phyloP scores from a whole-genome alignment of 1,140 invertebrate genomes.

The Drosophila neocordata region DNA sequence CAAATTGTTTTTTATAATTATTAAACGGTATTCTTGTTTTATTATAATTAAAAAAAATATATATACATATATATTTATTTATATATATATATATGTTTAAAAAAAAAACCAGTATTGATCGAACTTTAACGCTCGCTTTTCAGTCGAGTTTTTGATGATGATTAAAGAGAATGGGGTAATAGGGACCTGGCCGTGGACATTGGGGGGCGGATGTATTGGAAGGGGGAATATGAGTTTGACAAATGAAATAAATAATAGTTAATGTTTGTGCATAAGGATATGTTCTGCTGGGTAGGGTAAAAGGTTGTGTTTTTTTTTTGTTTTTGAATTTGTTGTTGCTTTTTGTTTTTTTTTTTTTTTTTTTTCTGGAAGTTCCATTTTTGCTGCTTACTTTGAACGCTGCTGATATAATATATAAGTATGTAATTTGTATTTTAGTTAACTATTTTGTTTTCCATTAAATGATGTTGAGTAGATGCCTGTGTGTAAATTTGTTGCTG shows the following conservation, averaged over 20 bases:
- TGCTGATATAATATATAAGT: slow-evolving; percentile 53
- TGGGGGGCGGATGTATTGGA: slow-evolving; percentile 5
- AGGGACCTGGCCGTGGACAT: slow-evolving; percentile 11
- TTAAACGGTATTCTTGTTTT: not conserved
- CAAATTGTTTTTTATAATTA: slow-evolving; percentile 23
- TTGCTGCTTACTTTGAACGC: slow-evolving; percentile 53
- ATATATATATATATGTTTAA: slow-evolving; percentile 68
- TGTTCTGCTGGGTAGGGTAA: slow-evolving; percentile 51
- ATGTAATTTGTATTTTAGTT: slow-evolving; percentile 52
- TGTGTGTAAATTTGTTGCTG: slow-evolving; percentile 45
- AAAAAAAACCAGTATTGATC: slow-evolving; percentile 74
- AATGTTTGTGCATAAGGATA: slow-evolving; percentile 73
- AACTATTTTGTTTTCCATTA: slow-evolving; percentile 48
- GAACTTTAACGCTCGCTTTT: slow-evolving; percentile 78
- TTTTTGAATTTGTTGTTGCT: slow-evolving; percentile 25
- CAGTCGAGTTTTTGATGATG: slow-evolving; percentile 71
- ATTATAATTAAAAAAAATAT: slow-evolving; percentile 27
- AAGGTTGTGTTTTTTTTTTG: not conserved
- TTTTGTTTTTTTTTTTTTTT: slow-evolving; percentile 12
- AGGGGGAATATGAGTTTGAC: slow-evolving; percentile 51
- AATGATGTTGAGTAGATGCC: slow-evolving; percentile 56
- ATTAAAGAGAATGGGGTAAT: slow-evolving; percentile 27
- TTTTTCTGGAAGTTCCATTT: slow-evolving; percentile 2
- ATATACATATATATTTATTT: slow-evolving; percentile 43
- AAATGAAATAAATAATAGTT: slow-evolving; percentile 78